Percentiles rank a stretch among this genome's conserved stretches.
Conservation (phyloP, 2,888 invertebrate species). For the Caenorhabditis virilis region DNA sequence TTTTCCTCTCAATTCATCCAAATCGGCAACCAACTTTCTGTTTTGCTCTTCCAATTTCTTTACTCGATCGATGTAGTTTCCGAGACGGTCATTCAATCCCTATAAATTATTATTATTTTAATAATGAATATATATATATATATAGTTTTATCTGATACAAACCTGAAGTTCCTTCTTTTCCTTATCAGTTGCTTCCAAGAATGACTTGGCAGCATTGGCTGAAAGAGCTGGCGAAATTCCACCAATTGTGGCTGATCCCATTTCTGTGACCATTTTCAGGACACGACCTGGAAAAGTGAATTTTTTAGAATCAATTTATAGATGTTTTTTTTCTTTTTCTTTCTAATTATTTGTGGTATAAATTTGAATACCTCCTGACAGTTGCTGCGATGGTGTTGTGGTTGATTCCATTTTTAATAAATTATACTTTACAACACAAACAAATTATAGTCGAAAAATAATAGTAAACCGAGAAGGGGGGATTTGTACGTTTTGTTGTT, state of each 20-base stretch:
- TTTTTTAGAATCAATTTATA: background rate
- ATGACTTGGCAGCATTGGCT: slow-evolving; percentile 67
- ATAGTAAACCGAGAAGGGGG: background rate
- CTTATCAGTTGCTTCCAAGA: slow-evolving; percentile 69
- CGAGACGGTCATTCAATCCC: slow-evolving; percentile 72
- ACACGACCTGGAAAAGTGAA: slow-evolving; percentile 61
- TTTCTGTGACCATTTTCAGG: slow-evolving; percentile 69
- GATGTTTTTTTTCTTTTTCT: background rate
- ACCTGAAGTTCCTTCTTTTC: slow-evolving; percentile 72
- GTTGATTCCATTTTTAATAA: slow-evolving; percentile 25
- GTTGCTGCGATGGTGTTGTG: slow-evolving; percentile 26
- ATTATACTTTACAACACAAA: no score
- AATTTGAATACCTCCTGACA: slow-evolving; percentile 26
- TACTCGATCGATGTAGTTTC: slow-evolving; percentile 72
- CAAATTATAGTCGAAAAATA: no score
- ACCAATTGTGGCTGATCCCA: slow-evolving; percentile 67
- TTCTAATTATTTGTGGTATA: background rate
- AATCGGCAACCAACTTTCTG: slow-evolving; percentile 66
- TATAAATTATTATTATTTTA: no score
- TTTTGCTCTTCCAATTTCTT: slow-evolving; percentile 68
- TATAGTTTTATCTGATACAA: slow-evolving; percentile 27
- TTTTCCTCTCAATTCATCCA: slow-evolving; percentile 67
- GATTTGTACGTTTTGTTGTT: background rate
- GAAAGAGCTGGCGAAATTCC: slow-evolving; percentile 67
- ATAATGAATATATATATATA: slow-evolving; percentile 18